phyloP scores from a whole-genome alignment of 2,888 invertebrate genomes.

The Scaeva pyrastri region DNA sequence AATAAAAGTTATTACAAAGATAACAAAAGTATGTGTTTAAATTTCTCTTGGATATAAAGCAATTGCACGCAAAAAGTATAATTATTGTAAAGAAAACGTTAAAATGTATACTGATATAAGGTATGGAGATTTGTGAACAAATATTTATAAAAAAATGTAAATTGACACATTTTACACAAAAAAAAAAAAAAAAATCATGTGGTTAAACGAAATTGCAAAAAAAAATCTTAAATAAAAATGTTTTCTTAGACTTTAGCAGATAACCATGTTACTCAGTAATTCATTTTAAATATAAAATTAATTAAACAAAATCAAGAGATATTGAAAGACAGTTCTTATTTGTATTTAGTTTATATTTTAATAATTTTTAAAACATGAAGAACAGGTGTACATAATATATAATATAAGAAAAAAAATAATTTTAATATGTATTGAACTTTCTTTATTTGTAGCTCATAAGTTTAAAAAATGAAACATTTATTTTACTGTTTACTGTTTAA shows the following conservation, averaged over 20 bases:
- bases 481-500: constrained; percentile 33
- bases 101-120: constrained; percentile 49
- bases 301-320: constrained; percentile 21
- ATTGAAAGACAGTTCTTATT: constrained; percentile 26
- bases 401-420: constrained; percentile 25
- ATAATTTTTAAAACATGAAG: constrained; percentile 8
- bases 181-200: constrained; percentile 45
- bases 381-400: constrained; percentile 51
- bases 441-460: constrained; percentile 42
- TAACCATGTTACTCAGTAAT: constrained; percentile 59
- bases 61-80: constrained; percentile 47
- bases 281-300: constrained; percentile 27
- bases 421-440: constrained; percentile 33
- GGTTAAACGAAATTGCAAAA: constrained; percentile 29
- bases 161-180: constrained; percentile 62
- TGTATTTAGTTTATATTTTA: constrained; percentile 28
- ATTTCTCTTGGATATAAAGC: constrained; percentile 55
- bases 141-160: constrained; percentile 54
- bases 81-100: constrained; percentile 44
- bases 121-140: constrained; percentile 62
- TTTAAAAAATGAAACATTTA: constrained; percentile 17
- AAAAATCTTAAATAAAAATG: constrained; percentile 35
- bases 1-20: constrained; percentile 56
- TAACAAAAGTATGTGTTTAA: constrained; percentile 49
- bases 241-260: constrained; percentile 66